phyloP scores from a whole-genome alignment of 2,888 invertebrate genomes.

The Anarsia innoxiella region DNA sequence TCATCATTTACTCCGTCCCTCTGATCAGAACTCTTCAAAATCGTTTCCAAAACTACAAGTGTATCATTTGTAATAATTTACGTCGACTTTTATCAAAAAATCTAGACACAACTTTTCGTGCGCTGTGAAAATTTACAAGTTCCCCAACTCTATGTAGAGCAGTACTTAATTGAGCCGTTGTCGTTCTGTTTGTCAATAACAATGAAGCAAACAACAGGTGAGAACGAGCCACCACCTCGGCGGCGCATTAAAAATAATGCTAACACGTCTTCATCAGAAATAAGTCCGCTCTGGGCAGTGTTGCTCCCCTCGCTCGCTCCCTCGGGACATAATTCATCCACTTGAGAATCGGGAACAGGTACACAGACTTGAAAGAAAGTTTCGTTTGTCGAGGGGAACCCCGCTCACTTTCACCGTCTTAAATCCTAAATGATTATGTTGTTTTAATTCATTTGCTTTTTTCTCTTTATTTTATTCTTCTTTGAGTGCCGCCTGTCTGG shows the following conservation, averaged over 20 bases:
- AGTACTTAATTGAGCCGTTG: too few relatives aligned
- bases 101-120: neutral
- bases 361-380: conserved; percentile 71
- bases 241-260: conserved; percentile 56
- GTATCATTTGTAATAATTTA: too few relatives aligned
- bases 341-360: conserved; percentile 70
- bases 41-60: too few relatives aligned
- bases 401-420: conserved; percentile 57
- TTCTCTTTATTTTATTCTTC: conserved; percentile 55
- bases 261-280: conserved; percentile 66
- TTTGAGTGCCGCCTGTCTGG: conserved; percentile 68
- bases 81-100: too few relatives aligned
- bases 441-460: conserved; percentile 73
- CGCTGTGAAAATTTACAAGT: neutral
- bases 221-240: conserved; percentile 51
- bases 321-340: conserved; percentile 71
- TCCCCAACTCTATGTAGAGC: too few relatives aligned
- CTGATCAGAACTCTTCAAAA: too few relatives aligned
- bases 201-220: conserved; percentile 39
- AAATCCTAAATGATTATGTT: conserved; percentile 72
- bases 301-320: conserved; percentile 49
- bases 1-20: too few relatives aligned
- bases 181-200: too few relatives aligned
- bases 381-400: conserved; percentile 64
- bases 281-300: conserved; percentile 46